These are phyloP conservation scores for Heliocidaris erythrogramma DNA, from an alignment of 35 echinoderm and acorn worm species.

Conservation along the genomic window DNA sequence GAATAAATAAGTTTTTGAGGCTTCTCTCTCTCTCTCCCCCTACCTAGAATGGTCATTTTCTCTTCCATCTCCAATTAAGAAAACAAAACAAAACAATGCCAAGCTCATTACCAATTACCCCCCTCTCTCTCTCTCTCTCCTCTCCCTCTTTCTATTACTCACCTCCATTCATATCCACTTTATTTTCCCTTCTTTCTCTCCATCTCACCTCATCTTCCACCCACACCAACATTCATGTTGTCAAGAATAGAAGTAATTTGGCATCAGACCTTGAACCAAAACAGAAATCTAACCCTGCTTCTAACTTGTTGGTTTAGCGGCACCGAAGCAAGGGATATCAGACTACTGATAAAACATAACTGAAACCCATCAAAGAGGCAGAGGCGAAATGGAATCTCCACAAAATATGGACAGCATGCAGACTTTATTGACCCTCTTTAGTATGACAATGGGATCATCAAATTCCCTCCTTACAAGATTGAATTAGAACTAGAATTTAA, in stretches of 20 bases:
- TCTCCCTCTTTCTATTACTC: neutral
- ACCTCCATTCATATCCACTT: neutral
- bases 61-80: no score
- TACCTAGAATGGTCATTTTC: no score
- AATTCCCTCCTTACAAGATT: no score
- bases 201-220: neutral
- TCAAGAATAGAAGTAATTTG: neutral
- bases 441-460: no score
- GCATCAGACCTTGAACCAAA: slow-evolving; percentile 5
- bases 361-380: neutral
- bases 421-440: no score
- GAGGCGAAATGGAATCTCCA: neutral
- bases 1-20: no score
- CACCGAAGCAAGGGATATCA: neutral
- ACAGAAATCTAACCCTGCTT: neutral
- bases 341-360: neutral
- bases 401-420: no score
- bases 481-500: no score
- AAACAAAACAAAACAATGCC: no score
- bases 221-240: neutral
- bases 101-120: no score
- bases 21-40: no score
- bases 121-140: neutral
- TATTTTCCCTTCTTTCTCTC: neutral
- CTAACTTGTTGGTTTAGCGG: slow-evolving; percentile 13